phyloP scores from a whole-genome alignment of 2,888 invertebrate species.

The Plagodis dolabraria region DNA sequence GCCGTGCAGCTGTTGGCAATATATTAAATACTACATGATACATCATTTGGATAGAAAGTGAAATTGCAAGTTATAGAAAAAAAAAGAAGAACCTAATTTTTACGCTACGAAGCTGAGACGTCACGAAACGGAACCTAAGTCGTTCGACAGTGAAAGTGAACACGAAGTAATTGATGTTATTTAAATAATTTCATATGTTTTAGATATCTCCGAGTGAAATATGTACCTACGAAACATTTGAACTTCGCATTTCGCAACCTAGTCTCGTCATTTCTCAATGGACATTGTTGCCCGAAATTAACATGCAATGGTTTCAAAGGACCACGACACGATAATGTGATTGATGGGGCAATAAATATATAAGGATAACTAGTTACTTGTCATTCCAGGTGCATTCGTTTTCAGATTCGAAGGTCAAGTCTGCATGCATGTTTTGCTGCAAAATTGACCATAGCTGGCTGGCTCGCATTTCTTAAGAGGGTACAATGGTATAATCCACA shows the following conservation, averaged over 20 bases:
- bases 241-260: slow-evolving; percentile 8
- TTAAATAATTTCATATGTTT: slow-evolving; percentile 54
- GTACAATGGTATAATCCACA: slow-evolving; percentile 25
- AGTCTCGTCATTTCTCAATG: slow-evolving; percentile 6
- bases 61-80: slow-evolving; percentile 48
- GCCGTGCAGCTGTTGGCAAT: slow-evolving; percentile 37
- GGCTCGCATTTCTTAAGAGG: slow-evolving; percentile 59
- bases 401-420: slow-evolving; percentile 64
- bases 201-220: slow-evolving; percentile 27
- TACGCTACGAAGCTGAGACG: slow-evolving; percentile 58
- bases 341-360: slow-evolving; percentile 34
- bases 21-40: slow-evolving; percentile 48
- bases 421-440: slow-evolving; percentile 65
- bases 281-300: slow-evolving; percentile 19
- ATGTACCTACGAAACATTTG: slow-evolving; percentile 4
- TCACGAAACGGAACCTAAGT: slow-evolving; percentile 73
- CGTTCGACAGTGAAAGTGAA: slow-evolving; percentile 75
- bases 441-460: slow-evolving; percentile 50
- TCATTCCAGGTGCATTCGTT: slow-evolving; percentile 63
- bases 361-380: slow-evolving; percentile 60
- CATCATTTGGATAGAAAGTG: slow-evolving; percentile 67
- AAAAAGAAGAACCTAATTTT: slow-evolving; percentile 56
- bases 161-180: slow-evolving; percentile 64
- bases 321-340: slow-evolving; percentile 20
- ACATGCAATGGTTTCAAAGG: slow-evolving; percentile 28